Evolutionary conservation across 2,797 vertebrate species (phyloP).

Genomic region (Orientallactaga sibirica): DNA sequence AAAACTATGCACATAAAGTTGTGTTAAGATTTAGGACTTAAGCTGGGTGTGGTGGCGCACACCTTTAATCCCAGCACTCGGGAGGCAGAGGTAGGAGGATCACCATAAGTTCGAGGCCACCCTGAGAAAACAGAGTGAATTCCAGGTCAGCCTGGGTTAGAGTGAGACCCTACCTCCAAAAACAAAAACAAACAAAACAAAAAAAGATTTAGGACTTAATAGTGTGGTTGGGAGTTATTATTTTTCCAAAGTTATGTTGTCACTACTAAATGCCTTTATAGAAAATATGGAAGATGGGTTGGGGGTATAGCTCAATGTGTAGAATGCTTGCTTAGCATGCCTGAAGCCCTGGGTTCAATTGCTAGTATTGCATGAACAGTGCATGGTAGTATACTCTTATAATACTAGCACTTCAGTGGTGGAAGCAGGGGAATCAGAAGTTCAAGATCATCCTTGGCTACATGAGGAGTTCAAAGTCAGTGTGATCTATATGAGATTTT

Average conservation of each 20-base stretch:
- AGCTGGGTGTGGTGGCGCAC: background rate
- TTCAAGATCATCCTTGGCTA: background rate
- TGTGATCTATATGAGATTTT: background rate
- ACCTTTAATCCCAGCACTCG: too few species aligned
- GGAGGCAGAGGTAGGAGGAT: too few species aligned
- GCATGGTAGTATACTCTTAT: background rate
- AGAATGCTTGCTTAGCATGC: background rate
- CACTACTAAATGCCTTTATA: slow-evolving; percentile 17
- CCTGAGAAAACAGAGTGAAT: too few species aligned
- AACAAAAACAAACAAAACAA: too few species aligned
- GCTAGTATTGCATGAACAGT: background rate
- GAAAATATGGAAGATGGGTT: background rate
- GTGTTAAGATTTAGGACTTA: slow-evolving; percentile 19
- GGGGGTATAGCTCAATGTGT: background rate
- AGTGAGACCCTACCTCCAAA: too few species aligned
- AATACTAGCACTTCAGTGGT: background rate
- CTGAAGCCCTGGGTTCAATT: background rate
- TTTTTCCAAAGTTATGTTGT: background rate
- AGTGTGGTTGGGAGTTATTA: background rate
- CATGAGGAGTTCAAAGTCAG: background rate
- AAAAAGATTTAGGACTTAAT: slow-evolving; percentile 9
- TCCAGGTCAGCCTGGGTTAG: too few species aligned
- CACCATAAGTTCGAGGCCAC: too few species aligned
- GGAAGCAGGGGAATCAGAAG: background rate
- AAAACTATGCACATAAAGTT: background rate